Percentiles rank a stretch among this genome's conserved stretches.
These are phyloP conservation scores for Tortricodes alternella DNA, from an alignment of 2,888 invertebrate genomes.

Conservation along the genomic window DNA sequence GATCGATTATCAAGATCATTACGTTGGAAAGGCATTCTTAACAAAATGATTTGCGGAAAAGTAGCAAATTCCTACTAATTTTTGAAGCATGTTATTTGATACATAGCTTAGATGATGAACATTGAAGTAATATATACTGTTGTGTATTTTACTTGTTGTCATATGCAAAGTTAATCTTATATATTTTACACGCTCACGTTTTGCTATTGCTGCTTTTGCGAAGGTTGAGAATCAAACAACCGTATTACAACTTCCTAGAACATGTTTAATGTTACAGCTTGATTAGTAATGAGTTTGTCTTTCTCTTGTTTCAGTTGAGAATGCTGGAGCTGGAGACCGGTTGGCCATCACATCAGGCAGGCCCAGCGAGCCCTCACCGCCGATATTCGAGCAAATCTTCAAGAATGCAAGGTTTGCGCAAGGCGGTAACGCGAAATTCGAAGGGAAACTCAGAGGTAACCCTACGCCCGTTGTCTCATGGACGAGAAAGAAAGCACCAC, in stretches of 20 bases:
- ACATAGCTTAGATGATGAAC: background rate
- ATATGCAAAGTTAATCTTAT: no score
- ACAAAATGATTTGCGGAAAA: background rate
- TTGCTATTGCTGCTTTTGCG: no score
- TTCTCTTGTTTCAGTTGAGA: slow-evolving; percentile 83
- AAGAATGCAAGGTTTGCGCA: slow-evolving; percentile 97
- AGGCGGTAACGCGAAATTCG: slow-evolving; percentile 96
- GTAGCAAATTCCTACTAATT: background rate
- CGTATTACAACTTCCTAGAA: no score
- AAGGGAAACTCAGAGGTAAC: slow-evolving; percentile 94
- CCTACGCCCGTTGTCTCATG: slow-evolving; percentile 96
- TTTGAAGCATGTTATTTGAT: background rate
- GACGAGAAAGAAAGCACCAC: slow-evolving; percentile 93
- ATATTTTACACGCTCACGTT: no score
- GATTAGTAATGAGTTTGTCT: background rate
- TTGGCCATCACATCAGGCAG: slow-evolving; percentile 64
- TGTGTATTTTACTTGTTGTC: no score
- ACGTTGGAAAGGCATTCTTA: background rate
- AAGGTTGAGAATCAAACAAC: no score
- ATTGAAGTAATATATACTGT: no score
- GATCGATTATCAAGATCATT: no score
- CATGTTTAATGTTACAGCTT: no score
- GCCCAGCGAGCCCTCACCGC: slow-evolving; percentile 93
- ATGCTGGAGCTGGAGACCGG: slow-evolving; percentile 82
- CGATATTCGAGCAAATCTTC: slow-evolving; percentile 97